A percentile compares a stretch with the other conserved stretches of the same genome.
Evolutionary conservation across 2,113 vertebrate species (phyloP).

Genomic region (Thinocorus orbignyianus): DNA sequence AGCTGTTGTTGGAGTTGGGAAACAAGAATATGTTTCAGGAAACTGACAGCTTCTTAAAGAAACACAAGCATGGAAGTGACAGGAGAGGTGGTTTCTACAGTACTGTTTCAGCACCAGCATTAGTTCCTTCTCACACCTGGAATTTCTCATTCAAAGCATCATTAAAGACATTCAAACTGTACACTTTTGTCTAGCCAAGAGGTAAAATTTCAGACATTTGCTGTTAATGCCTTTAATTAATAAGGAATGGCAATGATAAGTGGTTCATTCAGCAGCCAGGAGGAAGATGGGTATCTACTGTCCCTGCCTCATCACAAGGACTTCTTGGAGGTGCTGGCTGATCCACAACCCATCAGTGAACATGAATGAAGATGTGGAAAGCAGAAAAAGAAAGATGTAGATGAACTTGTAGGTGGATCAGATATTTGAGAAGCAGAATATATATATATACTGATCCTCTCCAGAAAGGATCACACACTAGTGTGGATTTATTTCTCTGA

Average conservation of each 20-base stretch:
- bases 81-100: not conserved
- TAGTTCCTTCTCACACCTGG: not conserved
- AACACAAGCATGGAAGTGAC: accelerated
- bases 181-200: not conserved
- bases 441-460: accelerated
- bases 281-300: not conserved
- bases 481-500: not conserved
- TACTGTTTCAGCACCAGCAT: not conserved
- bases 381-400: not conserved
- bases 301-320: not conserved
- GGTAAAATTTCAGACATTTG: not conserved
- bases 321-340: not conserved
- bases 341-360: accelerated
- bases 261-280: not conserved
- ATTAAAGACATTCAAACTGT: not conserved
- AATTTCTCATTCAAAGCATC: not conserved
- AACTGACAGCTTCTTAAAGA: not conserved
- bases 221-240: not conserved
- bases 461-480: no score
- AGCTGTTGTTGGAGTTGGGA: not conserved
- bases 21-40: not conserved
- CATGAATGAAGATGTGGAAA: not conserved
- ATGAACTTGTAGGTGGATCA: not conserved
- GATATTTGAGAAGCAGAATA: not conserved
- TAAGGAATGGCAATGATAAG: not conserved